phyloP scores from a whole-genome alignment of 2,888 invertebrate genomes.

The Drosophila prostipennis region DNA sequence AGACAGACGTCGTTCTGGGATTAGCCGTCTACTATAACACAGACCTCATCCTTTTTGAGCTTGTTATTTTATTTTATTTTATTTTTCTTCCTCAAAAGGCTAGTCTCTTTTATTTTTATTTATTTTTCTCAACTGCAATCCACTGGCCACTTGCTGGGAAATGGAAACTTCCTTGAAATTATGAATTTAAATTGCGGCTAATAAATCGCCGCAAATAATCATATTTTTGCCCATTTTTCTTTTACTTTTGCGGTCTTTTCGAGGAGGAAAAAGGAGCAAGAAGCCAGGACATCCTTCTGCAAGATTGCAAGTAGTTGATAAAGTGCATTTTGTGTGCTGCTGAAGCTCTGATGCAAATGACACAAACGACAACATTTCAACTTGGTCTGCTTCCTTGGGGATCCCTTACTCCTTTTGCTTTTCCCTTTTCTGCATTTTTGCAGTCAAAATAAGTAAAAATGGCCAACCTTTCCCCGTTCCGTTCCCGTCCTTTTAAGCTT shows the following conservation, averaged over 20 bases:
- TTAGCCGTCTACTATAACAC: conserved; percentile 11
- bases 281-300: conserved; percentile 38
- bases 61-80: neutral
- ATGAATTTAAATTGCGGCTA: conserved; percentile 82
- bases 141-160: neutral
- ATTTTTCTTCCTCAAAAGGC: conserved; percentile 5
- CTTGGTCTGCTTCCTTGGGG: conserved; percentile 28
- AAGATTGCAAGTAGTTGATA: conserved; percentile 77
- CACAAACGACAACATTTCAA: conserved; percentile 53
- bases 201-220: conserved; percentile 73
- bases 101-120: conserved; percentile 14
- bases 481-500: conserved; percentile 6
- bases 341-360: conserved; percentile 64
- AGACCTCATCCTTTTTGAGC: neutral
- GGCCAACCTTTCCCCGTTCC: conserved; percentile 17
- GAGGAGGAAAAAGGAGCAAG: neutral
- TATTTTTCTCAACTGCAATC: conserved; percentile 49
- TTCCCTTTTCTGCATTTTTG: conserved; percentile 20
- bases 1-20: conserved; percentile 40
- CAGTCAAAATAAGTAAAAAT: conserved; percentile 52
- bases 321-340: conserved; percentile 72
- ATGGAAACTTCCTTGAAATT: conserved; percentile 56
- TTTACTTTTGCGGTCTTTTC: conserved; percentile 10
- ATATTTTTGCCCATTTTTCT: conserved; percentile 40
- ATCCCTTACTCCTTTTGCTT: neutral